These are phyloP conservation scores for Axinella damicornis DNA, from an alignment of 37 sponge, comb jelly and placozoan species.

Conservation along the genomic window DNA sequence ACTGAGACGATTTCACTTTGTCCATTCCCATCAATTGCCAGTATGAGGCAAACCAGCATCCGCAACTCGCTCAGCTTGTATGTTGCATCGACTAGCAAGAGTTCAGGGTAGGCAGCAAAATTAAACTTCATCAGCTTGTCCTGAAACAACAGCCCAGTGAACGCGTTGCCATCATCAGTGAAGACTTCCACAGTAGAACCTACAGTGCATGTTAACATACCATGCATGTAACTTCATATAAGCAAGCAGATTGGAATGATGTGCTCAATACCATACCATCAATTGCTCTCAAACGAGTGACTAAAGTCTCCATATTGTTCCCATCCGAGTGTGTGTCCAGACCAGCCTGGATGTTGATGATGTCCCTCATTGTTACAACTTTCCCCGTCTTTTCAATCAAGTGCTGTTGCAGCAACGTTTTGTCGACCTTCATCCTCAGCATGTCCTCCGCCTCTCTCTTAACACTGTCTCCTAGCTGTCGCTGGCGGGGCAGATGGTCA, in stretches of 20 bases:
- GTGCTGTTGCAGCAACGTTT: constrained; percentile 28
- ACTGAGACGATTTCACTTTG: constrained; percentile 65
- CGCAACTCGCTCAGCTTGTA: constrained; percentile 57
- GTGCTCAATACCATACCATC: too few relatives aligned
- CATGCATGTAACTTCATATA: too few relatives aligned
- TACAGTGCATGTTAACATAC: too few relatives aligned
- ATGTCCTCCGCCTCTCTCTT: constrained; percentile 2
- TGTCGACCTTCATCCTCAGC: constrained; percentile 14
- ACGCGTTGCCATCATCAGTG: constrained; percentile 13
- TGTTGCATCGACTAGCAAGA: constrained; percentile 47
- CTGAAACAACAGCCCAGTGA: constrained; percentile 37
- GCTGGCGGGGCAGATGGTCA: constrained; percentile 7
- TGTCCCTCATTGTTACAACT: constrained; percentile 10
- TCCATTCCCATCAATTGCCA: constrained; percentile 58
- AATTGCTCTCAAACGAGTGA: too few relatives aligned
- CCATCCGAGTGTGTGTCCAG: too few relatives aligned
- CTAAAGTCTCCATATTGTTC: too few relatives aligned
- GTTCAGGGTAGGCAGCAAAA: constrained; percentile 55
- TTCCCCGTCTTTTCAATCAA: constrained; percentile 18
- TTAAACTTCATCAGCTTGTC: constrained; percentile 7
- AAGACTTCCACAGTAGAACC: constrained; percentile 43
- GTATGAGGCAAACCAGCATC: constrained; percentile 40
- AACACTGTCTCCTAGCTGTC: not conserved
- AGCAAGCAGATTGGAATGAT: too few relatives aligned
- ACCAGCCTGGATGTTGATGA: constrained; percentile 30